A percentile compares a stretch with the other conserved stretches of the same genome.
phyloP scores from a whole-genome alignment of 2,797 vertebrate genomes.

The Schizopygopsis pylzovi region DNA sequence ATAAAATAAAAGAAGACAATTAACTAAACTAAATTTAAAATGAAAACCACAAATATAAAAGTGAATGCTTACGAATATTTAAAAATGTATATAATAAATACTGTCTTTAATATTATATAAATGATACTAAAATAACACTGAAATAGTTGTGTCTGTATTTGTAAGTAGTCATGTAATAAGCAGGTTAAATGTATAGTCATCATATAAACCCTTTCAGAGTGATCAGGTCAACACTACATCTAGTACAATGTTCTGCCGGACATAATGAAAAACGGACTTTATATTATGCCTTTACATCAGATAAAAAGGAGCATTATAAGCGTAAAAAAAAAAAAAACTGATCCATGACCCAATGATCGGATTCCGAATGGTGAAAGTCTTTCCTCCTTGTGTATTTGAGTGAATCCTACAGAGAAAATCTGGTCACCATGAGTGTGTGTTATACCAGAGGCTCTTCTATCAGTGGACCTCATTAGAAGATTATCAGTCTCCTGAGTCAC shows the following conservation, averaged over 20 bases:
- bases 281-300: not conserved
- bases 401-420: slow-evolving; percentile 11
- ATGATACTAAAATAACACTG: not conserved
- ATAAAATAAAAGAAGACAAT: no score
- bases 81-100: no score
- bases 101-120: no score
- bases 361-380: not conserved
- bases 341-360: not conserved
- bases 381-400: slow-evolving; percentile 14
- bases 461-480: slow-evolving; percentile 65
- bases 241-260: not conserved
- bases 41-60: not conserved
- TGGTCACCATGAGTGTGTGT: not conserved
- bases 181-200: no score
- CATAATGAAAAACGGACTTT: not conserved
- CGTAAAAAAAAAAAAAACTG: not conserved
- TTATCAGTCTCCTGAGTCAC: slow-evolving; percentile 56
- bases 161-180: no score
- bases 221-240: not conserved
- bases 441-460: slow-evolving; percentile 33
- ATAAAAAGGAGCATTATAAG: not conserved
- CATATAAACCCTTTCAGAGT: not conserved
- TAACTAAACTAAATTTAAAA: no score
- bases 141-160: not conserved
- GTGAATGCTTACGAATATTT: no score